These are phyloP conservation scores for Percopsis omiscomaycus DNA, from an alignment of 2,797 vertebrate genomes.

Conservation along the genomic window DNA sequence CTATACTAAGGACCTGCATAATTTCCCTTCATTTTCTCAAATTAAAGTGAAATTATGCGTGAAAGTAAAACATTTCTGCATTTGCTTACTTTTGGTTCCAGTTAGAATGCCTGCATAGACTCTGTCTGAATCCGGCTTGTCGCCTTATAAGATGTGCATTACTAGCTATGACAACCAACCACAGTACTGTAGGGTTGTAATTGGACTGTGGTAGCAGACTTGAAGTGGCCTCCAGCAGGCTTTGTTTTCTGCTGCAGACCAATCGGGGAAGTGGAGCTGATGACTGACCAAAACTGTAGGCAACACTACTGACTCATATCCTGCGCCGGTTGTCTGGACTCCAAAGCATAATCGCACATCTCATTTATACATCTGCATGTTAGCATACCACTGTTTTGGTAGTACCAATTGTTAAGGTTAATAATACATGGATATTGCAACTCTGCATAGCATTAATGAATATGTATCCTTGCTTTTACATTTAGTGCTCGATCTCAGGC, in stretches of 20 bases:
- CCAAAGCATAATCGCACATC: not conserved
- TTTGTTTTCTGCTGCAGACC: slow-evolving; percentile 6
- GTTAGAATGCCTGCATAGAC: not conserved
- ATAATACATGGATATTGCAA: too few relatives aligned
- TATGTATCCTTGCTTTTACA: slow-evolving; percentile 3
- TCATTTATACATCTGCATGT: too few relatives aligned
- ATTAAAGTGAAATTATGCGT: too few relatives aligned
- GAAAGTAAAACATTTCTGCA: not conserved
- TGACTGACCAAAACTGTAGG: not conserved
- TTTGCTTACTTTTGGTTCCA: not conserved
- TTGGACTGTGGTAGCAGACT: slow-evolving; percentile 10
- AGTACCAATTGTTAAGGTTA: too few relatives aligned
- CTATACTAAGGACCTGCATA: too few relatives aligned
- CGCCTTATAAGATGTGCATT: slow-evolving; percentile 15
- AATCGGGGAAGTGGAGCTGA: slow-evolving; percentile 10
- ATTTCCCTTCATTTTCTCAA: too few relatives aligned
- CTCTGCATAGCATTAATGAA: slow-evolving; percentile 11
- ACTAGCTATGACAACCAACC: slow-evolving; percentile 7
- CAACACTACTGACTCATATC: slow-evolving; percentile 6
- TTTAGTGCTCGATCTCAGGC: slow-evolving; percentile 16
- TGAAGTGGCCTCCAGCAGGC: slow-evolving; percentile 9
- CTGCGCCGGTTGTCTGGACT: slow-evolving; percentile 1
- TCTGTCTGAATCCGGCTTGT: slow-evolving; percentile 13
- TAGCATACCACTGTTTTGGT: too few relatives aligned
- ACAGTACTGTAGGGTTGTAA: slow-evolving; percentile 6